Evolutionary conservation across 2,113 vertebrate species (phyloP).

Genomic region (Girardinichthys multiradiatus): DNA sequence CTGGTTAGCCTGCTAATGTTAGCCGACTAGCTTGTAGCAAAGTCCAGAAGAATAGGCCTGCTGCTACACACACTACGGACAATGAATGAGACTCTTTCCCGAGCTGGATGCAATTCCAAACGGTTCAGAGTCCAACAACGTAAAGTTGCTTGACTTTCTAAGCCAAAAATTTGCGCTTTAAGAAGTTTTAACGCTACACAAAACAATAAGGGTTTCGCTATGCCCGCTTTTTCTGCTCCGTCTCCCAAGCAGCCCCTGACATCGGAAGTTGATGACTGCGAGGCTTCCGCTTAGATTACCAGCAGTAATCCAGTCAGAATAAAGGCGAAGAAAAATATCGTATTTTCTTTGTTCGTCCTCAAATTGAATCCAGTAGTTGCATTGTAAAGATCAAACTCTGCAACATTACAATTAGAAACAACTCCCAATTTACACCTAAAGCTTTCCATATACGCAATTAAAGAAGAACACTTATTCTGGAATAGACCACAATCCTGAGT

Average conservation of each 20-base stretch:
- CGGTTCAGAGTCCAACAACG: background rate
- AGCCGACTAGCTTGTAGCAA: conserved; percentile 69
- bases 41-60: conserved; percentile 71
- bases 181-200: conserved; percentile 7
- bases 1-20: conserved; percentile 63
- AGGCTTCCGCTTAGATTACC: conserved; percentile 43
- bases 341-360: background rate
- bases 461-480: background rate
- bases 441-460: background rate
- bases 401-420: background rate
- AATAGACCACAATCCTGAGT: background rate
- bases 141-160: conserved; percentile 1
- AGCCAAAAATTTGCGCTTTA: conserved; percentile 15
- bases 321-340: background rate
- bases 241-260: conserved; percentile 67
- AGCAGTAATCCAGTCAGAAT: background rate
- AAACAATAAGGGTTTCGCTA: conserved; percentile 59
- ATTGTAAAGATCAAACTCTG: background rate
- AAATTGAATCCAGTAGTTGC: background rate
- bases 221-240: conserved; percentile 74
- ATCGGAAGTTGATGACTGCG: conserved; percentile 72
- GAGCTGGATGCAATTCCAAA: conserved; percentile 4
- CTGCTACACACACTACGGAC: conserved; percentile 17
- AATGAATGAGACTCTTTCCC: conserved; percentile 60
- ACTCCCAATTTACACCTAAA: background rate